These are phyloP conservation scores for Lingula anatina DNA, from an alignment of 2,888 invertebrate species.

Conservation along the genomic window DNA sequence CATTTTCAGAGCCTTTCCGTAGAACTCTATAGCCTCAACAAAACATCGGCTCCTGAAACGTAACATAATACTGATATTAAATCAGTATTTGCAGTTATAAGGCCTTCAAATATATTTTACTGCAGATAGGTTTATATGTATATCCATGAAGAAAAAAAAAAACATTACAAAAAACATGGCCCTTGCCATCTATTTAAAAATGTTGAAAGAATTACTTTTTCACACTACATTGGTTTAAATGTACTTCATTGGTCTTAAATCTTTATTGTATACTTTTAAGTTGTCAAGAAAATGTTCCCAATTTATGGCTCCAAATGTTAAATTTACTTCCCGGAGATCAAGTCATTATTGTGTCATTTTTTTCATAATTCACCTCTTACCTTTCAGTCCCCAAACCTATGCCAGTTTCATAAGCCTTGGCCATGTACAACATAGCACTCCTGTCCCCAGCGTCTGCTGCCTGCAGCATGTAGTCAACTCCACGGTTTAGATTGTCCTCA, in stretches of 20 bases:
- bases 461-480: conserved; percentile 51
- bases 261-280: too few species aligned
- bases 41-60: conserved; percentile 49
- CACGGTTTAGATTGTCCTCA: conserved; percentile 43
- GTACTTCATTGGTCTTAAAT: too few species aligned
- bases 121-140: too few species aligned
- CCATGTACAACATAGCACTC: conserved; percentile 56
- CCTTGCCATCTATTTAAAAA: too few species aligned
- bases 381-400: conserved; percentile 42
- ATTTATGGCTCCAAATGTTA: neutral
- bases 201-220: too few species aligned
- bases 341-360: too few species aligned
- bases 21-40: conserved; percentile 53
- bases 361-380: conserved; percentile 16
- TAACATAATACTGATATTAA: too few species aligned
- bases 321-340: neutral
- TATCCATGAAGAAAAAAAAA: too few species aligned
- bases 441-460: conserved; percentile 57
- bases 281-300: conserved; percentile 2
- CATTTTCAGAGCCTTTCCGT: conserved; percentile 48
- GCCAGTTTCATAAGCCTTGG: conserved; percentile 56
- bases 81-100: too few species aligned
- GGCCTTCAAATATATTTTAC: too few species aligned
- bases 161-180: too few species aligned
- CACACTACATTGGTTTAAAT: too few species aligned